These are phyloP conservation scores for Procavia capensis DNA, from an alignment of 2,113 vertebrate species.

Conservation along the genomic window DNA sequence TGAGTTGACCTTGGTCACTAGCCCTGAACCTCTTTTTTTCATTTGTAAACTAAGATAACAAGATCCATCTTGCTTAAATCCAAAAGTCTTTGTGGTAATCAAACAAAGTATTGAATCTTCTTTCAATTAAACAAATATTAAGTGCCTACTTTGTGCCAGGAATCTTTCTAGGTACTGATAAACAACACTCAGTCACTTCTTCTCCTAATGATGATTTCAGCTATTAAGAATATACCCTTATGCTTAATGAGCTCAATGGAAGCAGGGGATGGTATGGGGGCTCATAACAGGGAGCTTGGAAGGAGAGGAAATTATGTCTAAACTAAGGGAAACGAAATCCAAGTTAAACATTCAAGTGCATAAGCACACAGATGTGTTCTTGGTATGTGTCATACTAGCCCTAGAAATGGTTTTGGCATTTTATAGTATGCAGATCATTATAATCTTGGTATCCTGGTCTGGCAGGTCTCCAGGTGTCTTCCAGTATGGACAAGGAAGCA, in stretches of 20 bases:
- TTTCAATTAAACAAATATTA: background rate
- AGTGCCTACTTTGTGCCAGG: background rate
- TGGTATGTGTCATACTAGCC: accelerated
- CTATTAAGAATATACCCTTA: accelerated
- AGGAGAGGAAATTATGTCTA: background rate
- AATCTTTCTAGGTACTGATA: accelerated
- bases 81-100: background rate
- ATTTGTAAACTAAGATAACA: background rate
- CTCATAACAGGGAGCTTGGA: background rate
- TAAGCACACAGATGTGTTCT: background rate
- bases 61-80: background rate
- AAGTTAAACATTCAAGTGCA: background rate
- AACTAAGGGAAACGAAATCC: accelerated
- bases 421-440: background rate
- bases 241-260: background rate
- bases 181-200: accelerated
- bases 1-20: background rate
- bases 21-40: background rate
- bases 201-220: background rate
- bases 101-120: background rate
- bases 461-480: background rate
- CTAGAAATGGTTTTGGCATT: no score
- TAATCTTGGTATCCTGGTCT: background rate
- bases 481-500: background rate
- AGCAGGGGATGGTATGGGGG: accelerated